phyloP scores from a whole-genome alignment of 2,888 invertebrate species.

The Hoplodrina blanda region DNA sequence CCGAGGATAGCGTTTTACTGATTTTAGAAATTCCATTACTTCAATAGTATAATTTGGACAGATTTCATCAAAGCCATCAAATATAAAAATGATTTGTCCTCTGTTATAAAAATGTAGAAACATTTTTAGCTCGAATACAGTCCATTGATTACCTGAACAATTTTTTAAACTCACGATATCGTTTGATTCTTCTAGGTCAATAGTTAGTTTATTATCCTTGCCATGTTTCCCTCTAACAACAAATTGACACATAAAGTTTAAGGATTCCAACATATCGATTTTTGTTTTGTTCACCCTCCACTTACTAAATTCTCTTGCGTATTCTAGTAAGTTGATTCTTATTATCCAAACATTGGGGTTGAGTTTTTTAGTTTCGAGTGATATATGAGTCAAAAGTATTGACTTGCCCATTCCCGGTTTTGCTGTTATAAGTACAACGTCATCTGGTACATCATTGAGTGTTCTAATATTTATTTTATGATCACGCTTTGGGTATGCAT shows the following conservation, averaged over 20 bases:
- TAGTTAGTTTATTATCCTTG: neutral
- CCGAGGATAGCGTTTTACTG: neutral
- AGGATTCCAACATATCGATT: neutral
- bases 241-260: neutral
- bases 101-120: neutral
- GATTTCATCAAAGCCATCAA: neutral
- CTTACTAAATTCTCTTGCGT: neutral
- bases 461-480: neutral
- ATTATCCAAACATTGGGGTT: conserved; percentile 1
- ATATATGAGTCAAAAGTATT: neutral
- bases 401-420: neutral
- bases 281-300: neutral
- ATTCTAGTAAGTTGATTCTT: neutral
- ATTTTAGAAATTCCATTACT: neutral
- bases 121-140: neutral
- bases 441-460: neutral
- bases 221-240: neutral
- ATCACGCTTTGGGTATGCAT: neutral
- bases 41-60: neutral
- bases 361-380: neutral
- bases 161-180: neutral
- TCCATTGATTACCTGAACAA: neutral
- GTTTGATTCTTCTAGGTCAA: neutral
- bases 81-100: neutral
- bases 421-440: neutral